Evolutionary conservation across 2,113 vertebrate species (phyloP).

Genomic region (Salvator merianae): DNA sequence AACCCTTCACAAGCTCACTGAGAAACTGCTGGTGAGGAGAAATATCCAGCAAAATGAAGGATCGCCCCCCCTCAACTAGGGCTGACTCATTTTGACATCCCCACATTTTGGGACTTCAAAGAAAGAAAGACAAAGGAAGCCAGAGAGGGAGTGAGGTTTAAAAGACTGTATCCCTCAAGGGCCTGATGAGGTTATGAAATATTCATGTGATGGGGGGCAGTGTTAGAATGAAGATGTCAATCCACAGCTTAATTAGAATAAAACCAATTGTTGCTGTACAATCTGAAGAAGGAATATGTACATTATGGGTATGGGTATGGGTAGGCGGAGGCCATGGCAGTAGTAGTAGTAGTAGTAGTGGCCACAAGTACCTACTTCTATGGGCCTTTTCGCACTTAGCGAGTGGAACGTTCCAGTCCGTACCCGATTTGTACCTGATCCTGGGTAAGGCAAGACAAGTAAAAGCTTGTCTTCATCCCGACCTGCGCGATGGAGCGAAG

Average conservation of each 20-base stretch:
- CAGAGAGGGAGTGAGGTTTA: conserved; percentile 13
- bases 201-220: conserved; percentile 37
- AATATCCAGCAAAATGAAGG: background rate
- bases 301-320: too few species aligned
- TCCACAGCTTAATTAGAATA: conserved; percentile 33
- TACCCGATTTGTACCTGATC: too few species aligned
- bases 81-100: conserved; percentile 37
- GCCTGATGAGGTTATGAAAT: conserved; percentile 35
- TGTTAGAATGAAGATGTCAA: conserved; percentile 27
- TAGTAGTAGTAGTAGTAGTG: too few species aligned
- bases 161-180: conserved; percentile 27
- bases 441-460: too few species aligned
- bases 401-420: too few species aligned
- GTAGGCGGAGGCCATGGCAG: too few species aligned
- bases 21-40: background rate
- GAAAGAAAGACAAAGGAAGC: conserved; percentile 15
- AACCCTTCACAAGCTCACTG: too few species aligned
- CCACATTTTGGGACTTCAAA: conserved; percentile 27
- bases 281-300: too few species aligned
- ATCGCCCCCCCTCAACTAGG: background rate
- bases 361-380: too few species aligned
- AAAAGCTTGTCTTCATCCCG: too few species aligned
- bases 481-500: too few species aligned
- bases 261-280: conserved; percentile 41
- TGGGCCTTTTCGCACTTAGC: too few species aligned